phyloP scores from a whole-genome alignment of 2,797 vertebrate species.

The Nyctibius grandis region DNA sequence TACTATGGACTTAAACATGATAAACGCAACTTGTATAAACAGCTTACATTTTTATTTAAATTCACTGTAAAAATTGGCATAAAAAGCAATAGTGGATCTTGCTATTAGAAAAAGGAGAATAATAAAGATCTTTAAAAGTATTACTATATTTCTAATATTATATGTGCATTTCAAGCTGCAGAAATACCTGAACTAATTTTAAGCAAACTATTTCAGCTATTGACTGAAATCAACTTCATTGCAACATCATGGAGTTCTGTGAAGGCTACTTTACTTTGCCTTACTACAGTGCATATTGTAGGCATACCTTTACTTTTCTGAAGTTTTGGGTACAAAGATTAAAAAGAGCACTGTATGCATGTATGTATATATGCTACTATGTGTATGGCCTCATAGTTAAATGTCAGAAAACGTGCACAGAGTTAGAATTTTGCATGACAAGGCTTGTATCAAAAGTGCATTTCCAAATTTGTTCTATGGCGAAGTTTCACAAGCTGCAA shows the following conservation, averaged over 20 bases:
- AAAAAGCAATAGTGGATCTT: not conserved
- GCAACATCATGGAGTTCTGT: fast-evolving
- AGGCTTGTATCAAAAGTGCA: not conserved
- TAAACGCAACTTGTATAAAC: not conserved
- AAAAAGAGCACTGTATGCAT: not conserved
- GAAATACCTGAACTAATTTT: not conserved
- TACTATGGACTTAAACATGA: not conserved
- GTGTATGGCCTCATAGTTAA: not conserved
- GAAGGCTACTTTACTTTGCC: not conserved
- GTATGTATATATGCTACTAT: not conserved
- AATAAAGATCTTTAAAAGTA: not conserved
- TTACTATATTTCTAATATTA: not conserved
- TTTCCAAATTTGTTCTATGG: not conserved
- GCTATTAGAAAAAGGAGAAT: not conserved
- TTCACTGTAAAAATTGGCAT: not conserved
- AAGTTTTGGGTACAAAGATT: not conserved
- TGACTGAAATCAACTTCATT: not conserved
- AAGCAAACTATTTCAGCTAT: not conserved
- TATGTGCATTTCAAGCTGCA: not conserved
- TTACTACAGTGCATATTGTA: not conserved
- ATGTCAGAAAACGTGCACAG: not conserved
- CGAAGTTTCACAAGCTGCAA: not conserved
- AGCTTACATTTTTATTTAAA: not conserved
- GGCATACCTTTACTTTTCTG: not conserved
- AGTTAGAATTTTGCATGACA: not conserved